These are phyloP conservation scores for Unio delphinus DNA, from an alignment of 2,888 invertebrate genomes.

Conservation along the genomic window DNA sequence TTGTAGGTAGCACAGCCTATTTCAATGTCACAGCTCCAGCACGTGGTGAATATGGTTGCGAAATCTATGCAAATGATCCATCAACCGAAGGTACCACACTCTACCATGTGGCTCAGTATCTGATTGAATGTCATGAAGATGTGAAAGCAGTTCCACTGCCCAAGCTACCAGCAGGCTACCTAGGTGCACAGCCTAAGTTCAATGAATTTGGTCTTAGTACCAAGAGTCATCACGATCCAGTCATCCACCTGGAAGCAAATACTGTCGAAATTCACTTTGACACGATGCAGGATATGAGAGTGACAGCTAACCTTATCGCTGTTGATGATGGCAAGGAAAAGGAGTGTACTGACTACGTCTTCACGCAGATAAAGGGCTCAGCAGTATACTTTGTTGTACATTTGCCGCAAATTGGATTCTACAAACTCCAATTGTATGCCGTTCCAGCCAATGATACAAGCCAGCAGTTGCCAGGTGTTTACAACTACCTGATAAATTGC, in stretches of 20 bases:
- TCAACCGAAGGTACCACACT: constrained; percentile 68
- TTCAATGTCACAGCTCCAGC: constrained; percentile 68
- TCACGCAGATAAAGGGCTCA: constrained; percentile 51
- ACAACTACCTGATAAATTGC: constrained; percentile 71
- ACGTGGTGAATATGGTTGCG: constrained; percentile 69
- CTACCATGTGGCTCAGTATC: constrained; percentile 69
- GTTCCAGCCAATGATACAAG: constrained; percentile 64
- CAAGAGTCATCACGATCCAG: constrained; percentile 66
- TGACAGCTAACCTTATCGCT: constrained; percentile 69
- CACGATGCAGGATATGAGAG: constrained; percentile 60
- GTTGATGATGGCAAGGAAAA: constrained; percentile 54
- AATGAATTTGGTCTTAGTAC: constrained; percentile 65
- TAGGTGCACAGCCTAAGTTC: constrained; percentile 70
- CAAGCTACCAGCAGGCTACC: constrained; percentile 68
- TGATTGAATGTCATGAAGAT: constrained; percentile 67
- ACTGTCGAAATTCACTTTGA: constrained; percentile 58
- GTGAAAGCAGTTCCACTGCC: constrained; percentile 65
- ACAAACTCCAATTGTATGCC: constrained; percentile 70
- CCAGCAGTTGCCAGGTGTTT: constrained; percentile 70
- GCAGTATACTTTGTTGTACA: constrained; percentile 59
- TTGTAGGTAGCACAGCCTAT: constrained; percentile 68
- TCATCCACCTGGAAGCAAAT: constrained; percentile 66
- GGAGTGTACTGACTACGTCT: constrained; percentile 65
- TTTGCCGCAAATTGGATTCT: constrained; percentile 67
- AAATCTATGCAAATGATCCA: constrained; percentile 71